These are phyloP conservation scores for Micromys minutus DNA, from an alignment of 2,113 vertebrate genomes.

Conservation along the genomic window DNA sequence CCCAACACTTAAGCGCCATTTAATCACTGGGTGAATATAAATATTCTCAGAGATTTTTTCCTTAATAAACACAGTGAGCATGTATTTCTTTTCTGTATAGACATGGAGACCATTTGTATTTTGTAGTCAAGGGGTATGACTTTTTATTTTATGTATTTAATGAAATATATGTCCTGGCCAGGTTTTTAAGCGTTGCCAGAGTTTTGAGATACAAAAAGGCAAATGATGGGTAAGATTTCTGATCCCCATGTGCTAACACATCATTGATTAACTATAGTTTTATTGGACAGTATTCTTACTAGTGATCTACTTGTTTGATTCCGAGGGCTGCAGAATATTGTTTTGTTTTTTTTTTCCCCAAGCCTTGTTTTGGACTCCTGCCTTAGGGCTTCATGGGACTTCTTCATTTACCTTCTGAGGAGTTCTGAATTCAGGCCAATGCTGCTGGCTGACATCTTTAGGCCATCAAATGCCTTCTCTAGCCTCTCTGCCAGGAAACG, in stretches of 20 bases:
- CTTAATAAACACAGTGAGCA: not conserved
- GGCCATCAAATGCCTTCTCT: not conserved
- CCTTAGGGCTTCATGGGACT: not conserved
- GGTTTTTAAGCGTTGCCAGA: not conserved
- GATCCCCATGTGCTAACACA: not conserved
- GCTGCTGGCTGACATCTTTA: fast-evolving
- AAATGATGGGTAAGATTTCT: not conserved
- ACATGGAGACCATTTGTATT: not conserved
- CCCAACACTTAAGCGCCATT: not conserved
- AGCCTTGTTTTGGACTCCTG: not conserved
- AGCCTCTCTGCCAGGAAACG: not conserved
- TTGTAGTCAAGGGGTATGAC: not conserved
- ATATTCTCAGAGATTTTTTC: not conserved
- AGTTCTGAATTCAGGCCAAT: not conserved
- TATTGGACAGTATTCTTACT: not conserved
- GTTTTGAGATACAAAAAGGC: not conserved
- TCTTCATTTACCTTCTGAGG: not conserved
- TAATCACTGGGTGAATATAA: slow-evolving; percentile 28
- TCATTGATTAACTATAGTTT: not conserved
- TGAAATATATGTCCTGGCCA: not conserved
- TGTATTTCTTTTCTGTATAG: not conserved
- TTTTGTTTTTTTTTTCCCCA: not conserved
- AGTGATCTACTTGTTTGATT: not conserved
- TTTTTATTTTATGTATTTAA: not conserved
- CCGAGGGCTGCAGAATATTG: not conserved